Conservation (phyloP, 1,140 invertebrate species). For the Trichonephila clavata region DNA sequence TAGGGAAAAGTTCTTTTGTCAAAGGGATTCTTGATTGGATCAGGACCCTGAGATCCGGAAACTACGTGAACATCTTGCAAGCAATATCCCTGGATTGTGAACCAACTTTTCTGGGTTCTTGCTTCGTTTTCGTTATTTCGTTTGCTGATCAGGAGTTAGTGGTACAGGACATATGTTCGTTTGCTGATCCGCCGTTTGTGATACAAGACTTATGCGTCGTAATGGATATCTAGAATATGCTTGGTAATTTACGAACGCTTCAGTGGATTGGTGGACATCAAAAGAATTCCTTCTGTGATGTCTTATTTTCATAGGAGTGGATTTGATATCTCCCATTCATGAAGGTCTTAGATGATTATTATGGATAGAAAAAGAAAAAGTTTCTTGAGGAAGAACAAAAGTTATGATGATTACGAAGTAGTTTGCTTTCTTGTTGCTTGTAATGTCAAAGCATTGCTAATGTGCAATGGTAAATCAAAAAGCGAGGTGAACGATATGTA, state of each 20-base stretch:
- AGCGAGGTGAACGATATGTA: too few species aligned
- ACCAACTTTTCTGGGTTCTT: neutral
- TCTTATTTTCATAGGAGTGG: neutral
- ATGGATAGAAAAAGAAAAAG: neutral
- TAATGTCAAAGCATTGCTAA: too few species aligned
- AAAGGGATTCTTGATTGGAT: constrained; percentile 22
- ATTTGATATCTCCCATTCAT: neutral
- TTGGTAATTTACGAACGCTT: neutral
- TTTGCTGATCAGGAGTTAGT: neutral
- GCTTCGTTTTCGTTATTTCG: neutral
- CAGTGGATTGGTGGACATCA: neutral
- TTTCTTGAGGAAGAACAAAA: neutral
- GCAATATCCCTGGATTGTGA: neutral
- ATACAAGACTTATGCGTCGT: neutral
- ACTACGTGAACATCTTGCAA: neutral
- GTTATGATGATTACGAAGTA: neutral
- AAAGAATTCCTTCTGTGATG: neutral
- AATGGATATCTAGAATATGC: neutral
- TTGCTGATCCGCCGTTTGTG: neutral
- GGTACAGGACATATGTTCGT: neutral
- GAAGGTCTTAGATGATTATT: neutral
- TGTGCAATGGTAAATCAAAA: too few species aligned
- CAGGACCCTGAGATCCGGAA: neutral
- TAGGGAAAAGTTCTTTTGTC: neutral
- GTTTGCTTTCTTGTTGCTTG: too few species aligned